These are phyloP conservation scores for Smittia aterrima DNA, from an alignment of 2,888 invertebrate genomes.

Conservation along the genomic window DNA sequence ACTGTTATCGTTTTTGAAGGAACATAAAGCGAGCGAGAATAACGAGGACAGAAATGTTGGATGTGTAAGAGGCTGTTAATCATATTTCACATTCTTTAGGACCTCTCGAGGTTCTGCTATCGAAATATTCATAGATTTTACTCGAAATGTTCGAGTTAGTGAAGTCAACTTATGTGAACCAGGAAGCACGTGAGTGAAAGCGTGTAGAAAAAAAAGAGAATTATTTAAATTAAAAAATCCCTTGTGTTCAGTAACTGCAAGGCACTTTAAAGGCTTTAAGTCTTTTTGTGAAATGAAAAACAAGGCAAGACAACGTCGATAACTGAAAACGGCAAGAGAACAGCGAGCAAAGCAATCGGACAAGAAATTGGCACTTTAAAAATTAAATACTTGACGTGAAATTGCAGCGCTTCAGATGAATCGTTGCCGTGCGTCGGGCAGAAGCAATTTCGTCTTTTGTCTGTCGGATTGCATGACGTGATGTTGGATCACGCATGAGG, in stretches of 20 bases:
- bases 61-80: too few species aligned
- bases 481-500: background rate
- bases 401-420: background rate
- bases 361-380: constrained; percentile 4
- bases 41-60: too few species aligned
- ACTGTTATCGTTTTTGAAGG: background rate
- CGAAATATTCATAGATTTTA: too few species aligned
- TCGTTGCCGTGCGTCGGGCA: background rate
- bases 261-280: background rate
- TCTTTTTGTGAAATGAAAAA: background rate
- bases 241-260: background rate
- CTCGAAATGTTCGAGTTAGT: too few species aligned
- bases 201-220: too few species aligned
- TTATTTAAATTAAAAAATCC: background rate
- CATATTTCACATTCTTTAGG: too few species aligned
- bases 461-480: background rate
- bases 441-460: background rate
- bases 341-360: background rate
- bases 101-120: too few species aligned
- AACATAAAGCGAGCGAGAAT: too few species aligned
- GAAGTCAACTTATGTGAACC: too few species aligned
- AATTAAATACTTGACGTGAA: background rate
- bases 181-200: too few species aligned
- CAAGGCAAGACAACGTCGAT: constrained; percentile 10
- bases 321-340: background rate